Conservation (phyloP, 2,888 invertebrate genomes). For the Drosophila subsilvestris region DNA sequence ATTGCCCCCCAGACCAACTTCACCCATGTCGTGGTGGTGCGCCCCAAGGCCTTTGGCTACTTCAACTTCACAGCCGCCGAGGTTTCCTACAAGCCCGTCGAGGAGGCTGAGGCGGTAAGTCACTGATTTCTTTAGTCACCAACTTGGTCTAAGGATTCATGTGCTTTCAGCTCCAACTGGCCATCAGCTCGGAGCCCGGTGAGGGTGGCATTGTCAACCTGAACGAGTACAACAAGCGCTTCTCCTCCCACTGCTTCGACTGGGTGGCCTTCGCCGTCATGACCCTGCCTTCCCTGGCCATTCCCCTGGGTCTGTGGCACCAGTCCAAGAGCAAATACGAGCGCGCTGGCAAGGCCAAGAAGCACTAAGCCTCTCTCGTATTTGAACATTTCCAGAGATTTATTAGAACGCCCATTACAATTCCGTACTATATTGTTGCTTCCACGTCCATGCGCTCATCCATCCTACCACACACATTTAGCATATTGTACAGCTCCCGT, state of each 20-base stretch:
- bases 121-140: not conserved
- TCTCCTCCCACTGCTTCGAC: constrained; percentile 98
- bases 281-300: constrained; percentile 96
- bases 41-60: constrained; percentile 95
- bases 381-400: constrained; percentile 56
- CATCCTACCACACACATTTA: constrained; percentile 36
- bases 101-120: constrained; percentile 90
- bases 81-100: constrained; percentile 93
- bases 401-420: constrained; percentile 49
- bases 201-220: constrained; percentile 97
- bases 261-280: constrained; percentile 99
- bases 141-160: constrained; percentile 5
- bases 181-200: constrained; percentile 95
- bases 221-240: constrained; percentile 97
- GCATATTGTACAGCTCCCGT: constrained; percentile 36
- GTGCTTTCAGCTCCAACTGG: constrained; percentile 87
- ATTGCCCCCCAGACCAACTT: constrained; percentile 97
- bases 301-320: constrained; percentile 97
- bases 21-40: constrained; percentile 95
- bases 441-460: constrained; percentile 57
- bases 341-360: constrained; percentile 90
- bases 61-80: constrained; percentile 99
- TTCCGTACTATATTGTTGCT: constrained; percentile 57
- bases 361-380: constrained; percentile 81
- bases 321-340: constrained; percentile 98